Evolutionary conservation across 2,113 vertebrate species (phyloP).

Genomic region (Megaptera novaeangliae): DNA sequence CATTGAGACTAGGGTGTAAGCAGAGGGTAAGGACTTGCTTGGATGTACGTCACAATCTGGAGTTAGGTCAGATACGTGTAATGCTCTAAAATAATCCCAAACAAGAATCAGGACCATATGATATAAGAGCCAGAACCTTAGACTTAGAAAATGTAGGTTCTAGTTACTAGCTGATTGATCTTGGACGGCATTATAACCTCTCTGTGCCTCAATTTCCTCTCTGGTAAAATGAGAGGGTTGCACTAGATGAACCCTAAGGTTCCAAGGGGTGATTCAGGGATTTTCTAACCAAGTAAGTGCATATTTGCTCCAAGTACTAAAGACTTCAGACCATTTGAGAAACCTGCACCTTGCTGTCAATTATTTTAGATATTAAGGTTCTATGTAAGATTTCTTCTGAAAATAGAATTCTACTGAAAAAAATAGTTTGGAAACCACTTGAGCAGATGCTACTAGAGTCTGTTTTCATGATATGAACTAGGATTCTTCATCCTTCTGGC

Average conservation of each 20-base stretch:
- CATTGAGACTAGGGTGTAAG: not conserved
- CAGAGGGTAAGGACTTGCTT: not conserved
- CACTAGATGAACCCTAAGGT: not conserved
- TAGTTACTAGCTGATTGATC: not conserved
- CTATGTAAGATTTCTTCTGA: not conserved
- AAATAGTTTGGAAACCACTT: not conserved
- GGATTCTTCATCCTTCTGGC: not conserved
- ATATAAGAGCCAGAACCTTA: not conserved
- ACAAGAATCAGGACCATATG: not conserved
- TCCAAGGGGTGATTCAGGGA: not conserved
- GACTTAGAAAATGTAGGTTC: not conserved
- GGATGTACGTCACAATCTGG: not conserved
- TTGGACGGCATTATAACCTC: not conserved
- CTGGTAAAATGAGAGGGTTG: not conserved
- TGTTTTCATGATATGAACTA: not conserved
- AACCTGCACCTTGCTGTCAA: not conserved
- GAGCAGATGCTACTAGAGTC: not conserved
- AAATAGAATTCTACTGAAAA: not conserved
- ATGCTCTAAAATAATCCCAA: constrained; percentile 1
- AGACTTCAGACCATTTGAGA: not conserved
- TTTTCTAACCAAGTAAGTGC: not conserved
- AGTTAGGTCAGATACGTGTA: not conserved
- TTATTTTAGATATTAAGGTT: not conserved
- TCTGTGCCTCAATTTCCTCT: not conserved
- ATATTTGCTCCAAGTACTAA: not conserved